Conservation (phyloP, 2,888 invertebrate species). For the Agrochola litura region DNA sequence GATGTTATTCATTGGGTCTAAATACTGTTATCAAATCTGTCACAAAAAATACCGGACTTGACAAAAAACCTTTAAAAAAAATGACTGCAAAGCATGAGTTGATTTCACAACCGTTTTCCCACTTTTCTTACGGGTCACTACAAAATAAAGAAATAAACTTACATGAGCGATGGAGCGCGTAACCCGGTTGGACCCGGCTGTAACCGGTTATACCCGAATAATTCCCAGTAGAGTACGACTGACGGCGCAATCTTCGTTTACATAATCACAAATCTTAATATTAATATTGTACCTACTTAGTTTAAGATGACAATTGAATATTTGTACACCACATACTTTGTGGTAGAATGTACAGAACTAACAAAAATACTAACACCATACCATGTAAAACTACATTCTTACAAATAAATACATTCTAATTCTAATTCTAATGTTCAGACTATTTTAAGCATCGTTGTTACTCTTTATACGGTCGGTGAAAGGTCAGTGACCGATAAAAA, state of each 20-base stretch:
- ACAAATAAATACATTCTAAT: too few relatives aligned
- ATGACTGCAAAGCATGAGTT: background rate
- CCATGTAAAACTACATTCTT: too few relatives aligned
- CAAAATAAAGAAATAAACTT: constrained; percentile 31
- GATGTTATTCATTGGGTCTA: background rate
- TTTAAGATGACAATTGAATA: too few relatives aligned
- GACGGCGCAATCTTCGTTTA: constrained; percentile 57
- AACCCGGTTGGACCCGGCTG: constrained; percentile 37
- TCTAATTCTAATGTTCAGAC: constrained; percentile 16
- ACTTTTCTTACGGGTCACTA: background rate
- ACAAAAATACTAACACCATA: too few relatives aligned
- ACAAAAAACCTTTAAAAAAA: background rate
- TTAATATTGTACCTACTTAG: too few relatives aligned
- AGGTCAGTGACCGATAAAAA: background rate
- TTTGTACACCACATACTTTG: too few relatives aligned
- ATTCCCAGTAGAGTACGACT: constrained; percentile 56
- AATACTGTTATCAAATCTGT: background rate
- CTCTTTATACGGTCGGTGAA: background rate
- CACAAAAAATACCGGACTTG: background rate
- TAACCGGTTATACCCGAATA: constrained; percentile 40
- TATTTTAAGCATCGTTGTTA: constrained; percentile 10
- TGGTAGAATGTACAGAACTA: too few relatives aligned
- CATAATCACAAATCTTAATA: too few relatives aligned
- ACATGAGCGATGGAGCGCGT: constrained; percentile 62
- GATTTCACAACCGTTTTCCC: constrained; percentile 20